A percentile compares a stretch with the other conserved stretches of the same genome.
Conservation (phyloP, 2,113 vertebrate genomes). For the Melanerpes formicivorus region DNA sequence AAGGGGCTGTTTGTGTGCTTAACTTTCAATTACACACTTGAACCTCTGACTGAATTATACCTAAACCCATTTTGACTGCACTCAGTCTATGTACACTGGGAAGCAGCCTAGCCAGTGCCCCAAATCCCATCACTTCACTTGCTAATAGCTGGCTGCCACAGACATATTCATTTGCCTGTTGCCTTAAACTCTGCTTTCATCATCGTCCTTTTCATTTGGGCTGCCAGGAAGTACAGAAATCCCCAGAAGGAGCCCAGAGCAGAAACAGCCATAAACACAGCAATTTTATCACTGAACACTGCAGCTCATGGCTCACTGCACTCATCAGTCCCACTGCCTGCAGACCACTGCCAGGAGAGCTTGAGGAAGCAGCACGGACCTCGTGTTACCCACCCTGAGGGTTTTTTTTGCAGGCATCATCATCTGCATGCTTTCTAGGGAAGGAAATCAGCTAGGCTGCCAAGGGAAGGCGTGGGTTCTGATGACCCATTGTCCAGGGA, state of each 20-base stretch:
- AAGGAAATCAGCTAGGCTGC: background rate
- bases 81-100: rapidly evolving
- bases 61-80: background rate
- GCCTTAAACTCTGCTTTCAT: slow-evolving; percentile 4
- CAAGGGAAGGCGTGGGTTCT: background rate
- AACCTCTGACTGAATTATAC: background rate
- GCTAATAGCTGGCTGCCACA: background rate
- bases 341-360: background rate
- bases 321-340: background rate
- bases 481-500: background rate
- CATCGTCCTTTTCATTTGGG: background rate
- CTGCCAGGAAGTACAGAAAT: background rate
- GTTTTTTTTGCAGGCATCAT: background rate
- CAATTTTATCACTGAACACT: background rate
- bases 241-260: slow-evolving; percentile 2
- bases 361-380: background rate
- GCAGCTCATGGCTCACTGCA: background rate
- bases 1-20: background rate
- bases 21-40: background rate
- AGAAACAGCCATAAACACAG: background rate
- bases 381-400: background rate
- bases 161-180: background rate
- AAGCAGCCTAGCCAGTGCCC: background rate
- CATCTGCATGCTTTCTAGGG: background rate
- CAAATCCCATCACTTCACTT: background rate